phyloP scores from a whole-genome alignment of 2,888 invertebrate species.

The Tetragonula carbonaria region DNA sequence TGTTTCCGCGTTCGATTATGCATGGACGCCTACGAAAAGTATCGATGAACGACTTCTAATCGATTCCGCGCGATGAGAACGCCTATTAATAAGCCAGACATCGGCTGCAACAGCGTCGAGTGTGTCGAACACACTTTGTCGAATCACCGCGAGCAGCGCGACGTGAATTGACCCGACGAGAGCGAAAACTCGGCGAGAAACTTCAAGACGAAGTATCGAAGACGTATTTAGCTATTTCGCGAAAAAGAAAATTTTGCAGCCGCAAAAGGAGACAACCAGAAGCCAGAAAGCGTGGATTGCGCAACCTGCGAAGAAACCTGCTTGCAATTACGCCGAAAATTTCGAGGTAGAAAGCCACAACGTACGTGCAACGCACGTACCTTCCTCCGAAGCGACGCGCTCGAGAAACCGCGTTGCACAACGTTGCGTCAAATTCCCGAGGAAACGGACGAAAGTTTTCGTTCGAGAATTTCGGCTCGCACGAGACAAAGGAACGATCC shows the following conservation, averaged over 20 bases:
- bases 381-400: background rate
- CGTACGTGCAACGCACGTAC: background rate
- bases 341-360: slow-evolving; percentile 10
- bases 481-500: slow-evolving; percentile 6
- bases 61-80: slow-evolving; percentile 7
- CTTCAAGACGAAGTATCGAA: background rate
- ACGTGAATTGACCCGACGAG: background rate
- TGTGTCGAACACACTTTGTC: background rate
- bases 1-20: slow-evolving; percentile 17
- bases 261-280: background rate
- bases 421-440: background rate
- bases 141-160: background rate
- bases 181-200: background rate
- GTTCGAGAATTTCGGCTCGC: background rate
- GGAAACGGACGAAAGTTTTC: slow-evolving; percentile 8
- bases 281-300: background rate
- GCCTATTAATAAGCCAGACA: background rate
- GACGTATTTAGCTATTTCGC: background rate
- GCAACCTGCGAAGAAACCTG: background rate
- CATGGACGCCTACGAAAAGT: slow-evolving; percentile 29
- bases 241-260: background rate
- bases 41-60: slow-evolving; percentile 18
- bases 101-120: background rate
- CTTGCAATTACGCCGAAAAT: slow-evolving; percentile 27
- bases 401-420: background rate